phyloP scores from a whole-genome alignment of 2,797 vertebrate species.

The Masticophis lateralis region DNA sequence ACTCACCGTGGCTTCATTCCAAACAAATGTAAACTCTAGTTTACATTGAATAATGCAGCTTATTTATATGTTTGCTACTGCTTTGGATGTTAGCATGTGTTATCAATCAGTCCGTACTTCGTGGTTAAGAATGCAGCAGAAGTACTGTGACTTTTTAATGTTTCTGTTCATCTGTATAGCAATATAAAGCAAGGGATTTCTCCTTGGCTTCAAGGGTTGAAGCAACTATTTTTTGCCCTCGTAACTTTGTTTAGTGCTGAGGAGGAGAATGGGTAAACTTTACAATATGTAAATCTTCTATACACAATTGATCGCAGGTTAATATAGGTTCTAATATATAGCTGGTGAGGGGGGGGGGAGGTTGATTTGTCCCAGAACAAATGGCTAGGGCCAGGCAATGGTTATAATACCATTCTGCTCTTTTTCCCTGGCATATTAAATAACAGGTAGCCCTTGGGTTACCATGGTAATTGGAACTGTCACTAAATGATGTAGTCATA shows the following conservation, averaged over 20 bases:
- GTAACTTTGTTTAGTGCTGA: background rate
- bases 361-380: slow-evolving; percentile 55
- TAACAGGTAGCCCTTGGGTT: background rate
- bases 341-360: slow-evolving; percentile 27
- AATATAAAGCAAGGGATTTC: background rate
- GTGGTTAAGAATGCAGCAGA: background rate
- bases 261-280: background rate
- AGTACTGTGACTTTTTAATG: background rate
- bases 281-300: background rate
- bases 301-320: background rate
- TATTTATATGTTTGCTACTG: background rate
- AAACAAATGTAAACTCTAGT: background rate
- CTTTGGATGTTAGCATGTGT: background rate
- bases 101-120: background rate
- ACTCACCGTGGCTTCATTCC: background rate
- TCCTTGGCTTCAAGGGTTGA: background rate
- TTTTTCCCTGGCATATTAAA: slow-evolving; percentile 54
- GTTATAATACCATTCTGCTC: slow-evolving; percentile 53
- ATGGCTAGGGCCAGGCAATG: background rate
- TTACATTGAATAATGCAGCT: background rate
- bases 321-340: slow-evolving; percentile 50
- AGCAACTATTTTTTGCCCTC: background rate
- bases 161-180: background rate
- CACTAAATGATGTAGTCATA: background rate
- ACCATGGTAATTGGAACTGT: background rate